These are phyloP conservation scores for Ectobius pallidus DNA, from an alignment of 2,888 invertebrate genomes.

Conservation along the genomic window DNA sequence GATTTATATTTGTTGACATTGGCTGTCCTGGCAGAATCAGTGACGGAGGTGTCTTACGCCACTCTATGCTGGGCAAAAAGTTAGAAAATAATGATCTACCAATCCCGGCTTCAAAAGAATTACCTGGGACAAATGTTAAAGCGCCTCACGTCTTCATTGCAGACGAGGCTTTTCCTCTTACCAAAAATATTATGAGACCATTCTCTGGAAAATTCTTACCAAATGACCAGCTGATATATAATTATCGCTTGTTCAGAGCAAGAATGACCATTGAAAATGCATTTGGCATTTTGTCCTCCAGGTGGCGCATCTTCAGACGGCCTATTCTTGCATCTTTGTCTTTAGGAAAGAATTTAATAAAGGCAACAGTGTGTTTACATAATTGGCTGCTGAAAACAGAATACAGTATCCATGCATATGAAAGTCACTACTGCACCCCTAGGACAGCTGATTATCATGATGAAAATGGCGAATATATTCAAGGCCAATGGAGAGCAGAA, in stretches of 20 bases:
- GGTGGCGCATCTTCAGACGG: constrained; percentile 42
- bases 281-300: constrained; percentile 44
- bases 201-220: constrained; percentile 44
- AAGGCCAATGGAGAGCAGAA: constrained; percentile 1
- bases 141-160: constrained; percentile 48
- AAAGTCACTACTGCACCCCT: not conserved
- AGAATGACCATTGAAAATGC: constrained; percentile 41
- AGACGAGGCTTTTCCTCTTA: constrained; percentile 48
- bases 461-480: not conserved
- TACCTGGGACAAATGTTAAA: constrained; percentile 45
- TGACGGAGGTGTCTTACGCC: constrained; percentile 48
- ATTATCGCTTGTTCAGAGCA: constrained; percentile 45
- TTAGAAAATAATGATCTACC: constrained; percentile 45
- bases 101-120: constrained; percentile 36
- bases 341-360: not conserved
- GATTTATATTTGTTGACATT: constrained; percentile 47
- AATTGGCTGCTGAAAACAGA: not conserved
- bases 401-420: not conserved
- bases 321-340: constrained; percentile 26
- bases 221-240: constrained; percentile 44
- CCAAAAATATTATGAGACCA: constrained; percentile 41
- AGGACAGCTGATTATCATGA: not conserved
- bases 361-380: constrained; percentile 8
- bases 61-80: constrained; percentile 40
- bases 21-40: constrained; percentile 49